These are phyloP conservation scores for Eclectus roratus DNA, from an alignment of 2,113 vertebrate genomes.

Conservation along the genomic window DNA sequence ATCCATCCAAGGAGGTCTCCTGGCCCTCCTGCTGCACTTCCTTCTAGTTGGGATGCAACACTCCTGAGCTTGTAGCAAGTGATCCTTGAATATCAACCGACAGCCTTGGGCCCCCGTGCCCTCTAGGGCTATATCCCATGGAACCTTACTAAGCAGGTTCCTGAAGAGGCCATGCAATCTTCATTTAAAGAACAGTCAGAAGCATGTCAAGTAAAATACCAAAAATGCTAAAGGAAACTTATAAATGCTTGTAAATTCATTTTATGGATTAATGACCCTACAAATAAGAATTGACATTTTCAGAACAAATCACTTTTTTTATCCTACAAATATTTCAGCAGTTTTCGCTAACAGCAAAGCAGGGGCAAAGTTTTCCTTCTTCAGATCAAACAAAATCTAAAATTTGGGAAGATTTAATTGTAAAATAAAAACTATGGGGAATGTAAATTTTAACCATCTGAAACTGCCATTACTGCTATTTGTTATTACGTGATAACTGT, in stretches of 20 bases:
- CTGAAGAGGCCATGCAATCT: neutral
- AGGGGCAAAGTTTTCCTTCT: constrained; percentile 66
- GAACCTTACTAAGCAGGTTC: no score
- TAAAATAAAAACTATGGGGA: constrained; percentile 74
- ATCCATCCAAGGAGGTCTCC: no score
- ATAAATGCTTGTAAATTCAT: constrained; percentile 27
- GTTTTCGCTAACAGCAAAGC: constrained; percentile 58
- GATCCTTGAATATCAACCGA: no score
- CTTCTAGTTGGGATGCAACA: no score
- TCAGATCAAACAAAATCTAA: constrained; percentile 74
- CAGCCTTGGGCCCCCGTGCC: no score
- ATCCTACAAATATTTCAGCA: constrained; percentile 70
- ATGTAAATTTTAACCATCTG: constrained; percentile 77
- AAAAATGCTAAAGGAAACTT: constrained; percentile 19
- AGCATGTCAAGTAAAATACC: constrained; percentile 1
- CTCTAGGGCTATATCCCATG: no score
- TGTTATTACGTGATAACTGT: constrained; percentile 61
- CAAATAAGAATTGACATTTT: constrained; percentile 60
- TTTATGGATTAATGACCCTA: constrained; percentile 63
- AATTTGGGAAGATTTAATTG: constrained; percentile 81
- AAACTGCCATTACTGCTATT: constrained; percentile 69
- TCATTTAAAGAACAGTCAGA: neutral
- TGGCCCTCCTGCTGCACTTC: no score
- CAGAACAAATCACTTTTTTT: constrained; percentile 63
- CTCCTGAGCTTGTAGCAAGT: no score